A percentile compares a stretch with the other conserved stretches of the same genome.
phyloP scores from a whole-genome alignment of 2,888 invertebrate genomes.

The Drosophila melanosoma region DNA sequence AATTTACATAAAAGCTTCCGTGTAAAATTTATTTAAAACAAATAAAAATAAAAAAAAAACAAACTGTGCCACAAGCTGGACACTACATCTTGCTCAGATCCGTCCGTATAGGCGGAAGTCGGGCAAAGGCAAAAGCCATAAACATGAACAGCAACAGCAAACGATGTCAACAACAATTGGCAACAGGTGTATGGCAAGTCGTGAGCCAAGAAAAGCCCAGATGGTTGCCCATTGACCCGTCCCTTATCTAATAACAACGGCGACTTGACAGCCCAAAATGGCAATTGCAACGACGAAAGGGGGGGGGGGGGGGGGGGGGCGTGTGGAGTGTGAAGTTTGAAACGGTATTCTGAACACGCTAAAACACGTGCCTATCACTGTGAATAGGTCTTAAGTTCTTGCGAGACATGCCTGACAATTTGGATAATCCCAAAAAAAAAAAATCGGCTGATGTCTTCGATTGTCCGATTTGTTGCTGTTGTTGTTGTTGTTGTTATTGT shows the following conservation, averaged over 20 bases:
- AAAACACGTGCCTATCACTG: slow-evolving; percentile 62
- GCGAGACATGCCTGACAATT: slow-evolving; percentile 46
- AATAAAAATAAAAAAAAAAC: slow-evolving; percentile 57
- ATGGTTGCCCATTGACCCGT: slow-evolving; percentile 55
- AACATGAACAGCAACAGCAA: slow-evolving; percentile 64
- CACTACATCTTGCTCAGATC: slow-evolving; percentile 53
- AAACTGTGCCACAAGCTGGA: slow-evolving; percentile 51
- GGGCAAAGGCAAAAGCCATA: slow-evolving; percentile 63
- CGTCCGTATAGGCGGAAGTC: slow-evolving; percentile 41
- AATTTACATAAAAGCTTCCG: slow-evolving; percentile 75
- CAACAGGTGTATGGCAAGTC: slow-evolving; percentile 71
- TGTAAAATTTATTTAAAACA: slow-evolving; percentile 79
- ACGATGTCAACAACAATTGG: slow-evolving; percentile 62
- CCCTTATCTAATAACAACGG: slow-evolving; percentile 63
- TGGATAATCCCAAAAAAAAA: slow-evolving; percentile 44
- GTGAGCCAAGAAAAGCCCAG: slow-evolving; percentile 51
- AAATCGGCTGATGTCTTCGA: slow-evolving; percentile 23
- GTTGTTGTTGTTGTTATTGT: slow-evolving; percentile 19
- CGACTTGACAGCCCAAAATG: slow-evolving; percentile 61
- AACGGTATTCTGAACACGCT: slow-evolving; percentile 39
- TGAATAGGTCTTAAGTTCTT: slow-evolving; percentile 68
- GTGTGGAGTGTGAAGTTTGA: slow-evolving; percentile 17
- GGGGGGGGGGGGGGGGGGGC: no score
- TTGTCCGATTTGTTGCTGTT: slow-evolving; percentile 8
- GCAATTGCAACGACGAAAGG: slow-evolving; percentile 2